Evolutionary conservation across 2,797 vertebrate species (phyloP).

Genomic region (Chrysocyon brachyurus): DNA sequence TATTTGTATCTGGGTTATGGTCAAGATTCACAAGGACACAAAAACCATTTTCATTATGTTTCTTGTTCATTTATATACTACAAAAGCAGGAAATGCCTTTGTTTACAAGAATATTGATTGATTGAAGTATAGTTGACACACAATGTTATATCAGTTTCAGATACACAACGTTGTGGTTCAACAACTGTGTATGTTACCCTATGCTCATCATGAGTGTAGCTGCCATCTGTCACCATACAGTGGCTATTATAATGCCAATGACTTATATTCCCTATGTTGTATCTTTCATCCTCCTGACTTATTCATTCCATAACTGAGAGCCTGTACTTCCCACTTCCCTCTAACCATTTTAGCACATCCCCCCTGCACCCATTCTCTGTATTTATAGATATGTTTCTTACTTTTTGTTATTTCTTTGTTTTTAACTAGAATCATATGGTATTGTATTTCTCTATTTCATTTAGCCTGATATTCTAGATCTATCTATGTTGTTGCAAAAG

Average conservation of each 20-base stretch:
- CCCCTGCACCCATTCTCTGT: neutral
- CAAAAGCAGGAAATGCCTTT: slow-evolving; percentile 21
- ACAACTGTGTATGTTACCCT: neutral
- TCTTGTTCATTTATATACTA: slow-evolving; percentile 65
- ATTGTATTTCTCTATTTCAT: neutral
- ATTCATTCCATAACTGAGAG: neutral
- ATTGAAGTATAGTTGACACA: neutral
- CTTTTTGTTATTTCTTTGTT: neutral
- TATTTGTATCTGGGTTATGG: slow-evolving; percentile 58
- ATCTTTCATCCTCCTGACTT: neutral
- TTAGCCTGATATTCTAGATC: neutral
- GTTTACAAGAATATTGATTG: slow-evolving; percentile 58
- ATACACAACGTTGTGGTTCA: neutral
- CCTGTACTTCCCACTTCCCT: neutral
- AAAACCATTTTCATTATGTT: slow-evolving; percentile 54
- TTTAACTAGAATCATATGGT: neutral
- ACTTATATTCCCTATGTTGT: neutral
- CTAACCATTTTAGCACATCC: neutral
- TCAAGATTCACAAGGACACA: slow-evolving; percentile 51
- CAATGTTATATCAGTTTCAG: neutral
- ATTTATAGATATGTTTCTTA: neutral
- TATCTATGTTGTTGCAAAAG: neutral
- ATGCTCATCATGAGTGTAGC: neutral
- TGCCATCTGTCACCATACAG: neutral
- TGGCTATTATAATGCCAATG: neutral